Evolutionary conservation across 2,797 vertebrate genomes (phyloP).

Genomic region (Melanotaenia parkinsoni): DNA sequence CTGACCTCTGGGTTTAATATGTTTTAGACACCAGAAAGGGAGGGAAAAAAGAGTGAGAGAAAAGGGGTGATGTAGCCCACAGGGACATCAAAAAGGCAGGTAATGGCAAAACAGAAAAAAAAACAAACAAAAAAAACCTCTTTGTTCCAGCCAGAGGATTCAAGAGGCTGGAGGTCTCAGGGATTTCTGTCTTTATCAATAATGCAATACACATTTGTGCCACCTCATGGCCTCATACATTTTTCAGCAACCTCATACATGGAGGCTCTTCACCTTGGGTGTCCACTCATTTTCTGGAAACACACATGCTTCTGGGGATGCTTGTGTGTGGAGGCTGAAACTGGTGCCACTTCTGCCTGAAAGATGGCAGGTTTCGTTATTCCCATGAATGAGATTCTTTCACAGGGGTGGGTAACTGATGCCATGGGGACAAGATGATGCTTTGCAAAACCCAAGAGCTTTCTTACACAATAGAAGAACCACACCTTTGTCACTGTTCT

Average conservation of each 20-base stretch:
- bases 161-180: constrained; percentile 45
- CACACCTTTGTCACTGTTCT: neutral
- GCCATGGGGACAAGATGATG: neutral
- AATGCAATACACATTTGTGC: constrained; percentile 74
- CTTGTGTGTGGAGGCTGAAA: constrained; percentile 49
- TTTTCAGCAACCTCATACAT: constrained; percentile 76
- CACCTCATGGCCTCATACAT: constrained; percentile 74
- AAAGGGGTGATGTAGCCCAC: neutral
- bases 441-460: neutral
- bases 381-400: constrained; percentile 32
- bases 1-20: constrained; percentile 36
- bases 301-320: constrained; percentile 12
- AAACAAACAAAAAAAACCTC: constrained; percentile 10
- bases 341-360: constrained; percentile 46
- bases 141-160: constrained; percentile 32
- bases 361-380: constrained; percentile 36
- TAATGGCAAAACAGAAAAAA: constrained; percentile 31
- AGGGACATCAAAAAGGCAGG: constrained; percentile 14
- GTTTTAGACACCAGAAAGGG: constrained; percentile 46
- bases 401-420: neutral
- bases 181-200: constrained; percentile 70
- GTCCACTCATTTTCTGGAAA: constrained; percentile 45
- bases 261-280: constrained; percentile 64
- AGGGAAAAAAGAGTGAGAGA: constrained; percentile 7
- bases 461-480: constrained; percentile 5